These are phyloP conservation scores for Hydrozoanthus gracilis DNA, from an alignment of 92 coral and sea anemone species.

Conservation along the genomic window DNA sequence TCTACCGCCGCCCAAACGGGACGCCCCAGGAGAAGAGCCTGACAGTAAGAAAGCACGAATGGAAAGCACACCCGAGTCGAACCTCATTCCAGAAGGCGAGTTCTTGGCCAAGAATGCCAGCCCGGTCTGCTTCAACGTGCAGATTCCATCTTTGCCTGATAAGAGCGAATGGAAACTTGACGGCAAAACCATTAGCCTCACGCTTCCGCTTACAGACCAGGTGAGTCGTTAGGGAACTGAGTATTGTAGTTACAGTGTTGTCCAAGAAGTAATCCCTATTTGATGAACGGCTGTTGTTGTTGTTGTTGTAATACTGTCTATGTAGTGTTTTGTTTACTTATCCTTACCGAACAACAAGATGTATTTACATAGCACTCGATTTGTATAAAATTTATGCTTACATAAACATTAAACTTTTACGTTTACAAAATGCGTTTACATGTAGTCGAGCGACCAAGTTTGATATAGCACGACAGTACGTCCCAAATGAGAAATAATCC, in stretches of 20 bases:
- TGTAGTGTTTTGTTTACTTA: no score
- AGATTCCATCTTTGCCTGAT: slow-evolving; percentile 90
- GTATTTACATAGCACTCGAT: no score
- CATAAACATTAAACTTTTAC: no score
- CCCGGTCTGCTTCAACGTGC: slow-evolving; percentile 90
- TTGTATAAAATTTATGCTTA: no score
- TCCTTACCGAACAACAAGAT: no score
- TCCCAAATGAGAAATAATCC: no score
- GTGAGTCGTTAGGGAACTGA: slow-evolving; percentile 53
- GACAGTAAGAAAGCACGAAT: slow-evolving; percentile 86
- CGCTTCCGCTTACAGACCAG: slow-evolving; percentile 93
- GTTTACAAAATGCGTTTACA: no score
- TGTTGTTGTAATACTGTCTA: no score
- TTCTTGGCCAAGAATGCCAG: slow-evolving; percentile 78
- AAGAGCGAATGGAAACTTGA: slow-evolving; percentile 96
- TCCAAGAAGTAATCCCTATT: no score
- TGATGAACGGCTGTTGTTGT: no score
- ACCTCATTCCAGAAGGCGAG: slow-evolving; percentile 89
- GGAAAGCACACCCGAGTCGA: slow-evolving; percentile 84
- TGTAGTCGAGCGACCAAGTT: no score
- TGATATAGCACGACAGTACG: no score
- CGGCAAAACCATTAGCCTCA: slow-evolving; percentile 85
- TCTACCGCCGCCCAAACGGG: slow-evolving; percentile 67
- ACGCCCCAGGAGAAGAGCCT: slow-evolving; percentile 77
- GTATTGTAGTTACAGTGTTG: neutral